phyloP scores from a whole-genome alignment of 2,888 invertebrate genomes.

The Andrena dorsata region DNA sequence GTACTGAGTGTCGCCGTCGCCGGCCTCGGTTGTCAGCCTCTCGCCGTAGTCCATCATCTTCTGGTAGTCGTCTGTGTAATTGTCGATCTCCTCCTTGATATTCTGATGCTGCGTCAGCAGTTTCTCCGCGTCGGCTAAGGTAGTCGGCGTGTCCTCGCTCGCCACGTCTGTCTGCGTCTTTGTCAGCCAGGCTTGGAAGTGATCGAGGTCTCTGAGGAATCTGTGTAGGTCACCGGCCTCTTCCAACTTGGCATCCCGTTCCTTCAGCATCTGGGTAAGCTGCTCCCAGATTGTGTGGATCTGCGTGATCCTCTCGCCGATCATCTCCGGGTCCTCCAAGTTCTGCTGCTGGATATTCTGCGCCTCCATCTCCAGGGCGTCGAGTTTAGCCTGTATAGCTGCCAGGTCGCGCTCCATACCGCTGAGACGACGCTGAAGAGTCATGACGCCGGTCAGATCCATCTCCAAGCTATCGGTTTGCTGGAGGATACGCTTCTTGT shows the following conservation, averaged over 20 bases:
- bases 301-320: conserved; percentile 95
- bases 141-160: conserved; percentile 97
- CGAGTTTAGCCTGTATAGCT: conserved; percentile 98
- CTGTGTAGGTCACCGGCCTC: conserved; percentile 99
- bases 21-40: conserved; percentile 92
- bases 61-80: conserved; percentile 98
- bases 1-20: conserved; percentile 98
- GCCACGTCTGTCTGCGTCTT: conserved; percentile 99
- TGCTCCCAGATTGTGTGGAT: conserved; percentile 98
- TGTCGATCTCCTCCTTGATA: conserved; percentile 99
- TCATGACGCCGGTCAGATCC: conserved; percentile 99
- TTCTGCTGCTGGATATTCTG: conserved; percentile 96
- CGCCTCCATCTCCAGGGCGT: conserved; percentile 97
- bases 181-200: conserved; percentile 98
- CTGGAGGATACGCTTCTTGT: conserved; percentile 99
- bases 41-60: conserved; percentile 99
- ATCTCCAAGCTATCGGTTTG: conserved; percentile 99
- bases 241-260: conserved; percentile 98
- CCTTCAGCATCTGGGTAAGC: conserved; percentile 98
- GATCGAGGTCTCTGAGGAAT: conserved; percentile 98
- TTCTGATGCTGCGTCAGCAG: conserved; percentile 98
- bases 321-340: conserved; percentile 96
- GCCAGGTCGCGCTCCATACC: conserved; percentile 99
- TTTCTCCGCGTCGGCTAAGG: conserved; percentile 98
- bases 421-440: conserved; percentile 96